Evolutionary conservation across 1,140 invertebrate genomes (phyloP), one percentile per base, ranked within the genome.

Genomic region (Bemisia tabaci): DNA sequence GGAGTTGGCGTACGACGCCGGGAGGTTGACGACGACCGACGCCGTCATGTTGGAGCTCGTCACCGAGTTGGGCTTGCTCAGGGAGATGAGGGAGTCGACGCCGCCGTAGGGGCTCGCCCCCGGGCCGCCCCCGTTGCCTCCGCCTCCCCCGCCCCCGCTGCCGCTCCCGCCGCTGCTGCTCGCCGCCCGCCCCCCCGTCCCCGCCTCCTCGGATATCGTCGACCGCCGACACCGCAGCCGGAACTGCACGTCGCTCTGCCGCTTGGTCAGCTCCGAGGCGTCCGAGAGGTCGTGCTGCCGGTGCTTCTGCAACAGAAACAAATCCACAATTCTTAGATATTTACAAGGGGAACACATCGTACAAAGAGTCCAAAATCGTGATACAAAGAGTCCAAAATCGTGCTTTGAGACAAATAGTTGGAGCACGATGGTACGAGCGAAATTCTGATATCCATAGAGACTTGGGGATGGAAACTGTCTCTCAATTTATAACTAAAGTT

Each of bases 31-130:
- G 9, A 76, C 72, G 2, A 76, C 75, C 22, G 72, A 74, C 22
- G 74, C 74, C n/a, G 74, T 75, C 69, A 74, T 73, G 33, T 74
- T 75, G 68, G 74, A 75, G 33, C 74, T 75, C 22, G 73, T 75
- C 22, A 73, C 74, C 22, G 74, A 75, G 65, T 76, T 74, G 60
- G 75, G 73, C 65, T 75, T 74, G 67, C 71, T 72, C 26, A 71
- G 69, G 26, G 72, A 70, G 12, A 70, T 70, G 22, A 74, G 59
- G 22, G 73, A 73, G 33, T 48, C 33, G 33, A 48, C 33, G 33
- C 33, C 33, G 17, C 33, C 33, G 33, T 9, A 5, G 33, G 17
- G 17, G 17, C 33, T 9, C 5, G 5, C 33, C 5, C 33, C 33
- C 5, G 5, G 5, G 33, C 33, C 17, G 33, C 33, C 17, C 5